Base-by-base conservation (phyloP, 2,888 invertebrate species). In the Cerceris rybyensis region DNA sequence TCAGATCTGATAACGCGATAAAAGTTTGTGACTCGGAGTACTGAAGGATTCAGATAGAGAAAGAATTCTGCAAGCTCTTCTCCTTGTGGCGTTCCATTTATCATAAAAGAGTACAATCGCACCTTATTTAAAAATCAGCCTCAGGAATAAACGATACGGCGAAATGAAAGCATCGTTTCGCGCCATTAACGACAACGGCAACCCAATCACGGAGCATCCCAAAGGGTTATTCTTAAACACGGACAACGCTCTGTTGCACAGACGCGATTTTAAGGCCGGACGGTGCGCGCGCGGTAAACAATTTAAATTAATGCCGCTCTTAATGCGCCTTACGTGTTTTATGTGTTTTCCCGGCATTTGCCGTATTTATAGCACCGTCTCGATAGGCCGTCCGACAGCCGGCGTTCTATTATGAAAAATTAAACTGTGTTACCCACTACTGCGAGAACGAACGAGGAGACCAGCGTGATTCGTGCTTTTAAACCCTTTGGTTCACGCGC, bases 231-330 rank as follows among this genome's bases (percentile, higher is more conserved):
- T 69, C 39, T 70, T 42, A 65, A 73, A 63, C 52, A 50, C 41
- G 60, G 52, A 55, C 28, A 58, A 68, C 55, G 6, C 46, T 49
- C 8, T 41, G 46, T 49, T 6, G 63, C 50, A n/a, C 14, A 49
- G 57, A 46, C n/a, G 69, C 50, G 58, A 17, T 14, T 73, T 74
- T 61, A 54, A 57, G 58, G 68, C 66, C 66, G 52, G 55, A 71
- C 28, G 28, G 28, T 52, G 42, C 42, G 50, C 68, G 64, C 58
- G 43, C 64, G 79, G 78, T 82, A 87, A 85, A 82, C 82, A 82
- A 86, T 87, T 82, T 85, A 86, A 87, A 87, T 86, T 82, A 86
- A 87, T 85, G 85, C 74, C 80, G 72, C 75, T 80, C 79, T 86
- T 83, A 86, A 86, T 83, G 77, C 76, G 70, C 61, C 76, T 87